These are phyloP conservation scores for Strix aluco DNA, from an alignment of 2,113 vertebrate genomes.

Conservation along the genomic window DNA sequence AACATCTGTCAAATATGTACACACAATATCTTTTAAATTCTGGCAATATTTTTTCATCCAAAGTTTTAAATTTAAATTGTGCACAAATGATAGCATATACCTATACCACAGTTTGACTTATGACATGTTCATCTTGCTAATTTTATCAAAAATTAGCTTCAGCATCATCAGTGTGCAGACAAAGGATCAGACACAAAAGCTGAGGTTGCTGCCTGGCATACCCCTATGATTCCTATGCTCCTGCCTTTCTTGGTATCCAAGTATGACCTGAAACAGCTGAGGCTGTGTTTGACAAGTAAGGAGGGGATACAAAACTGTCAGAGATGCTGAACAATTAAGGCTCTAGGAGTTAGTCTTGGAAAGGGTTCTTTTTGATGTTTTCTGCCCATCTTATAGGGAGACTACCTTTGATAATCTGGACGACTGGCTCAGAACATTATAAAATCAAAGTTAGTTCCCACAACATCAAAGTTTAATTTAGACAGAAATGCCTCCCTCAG, in stretches of 20 bases:
- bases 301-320: neutral
- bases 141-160: neutral
- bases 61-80: neutral
- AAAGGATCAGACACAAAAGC: neutral
- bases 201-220: neutral
- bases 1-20: neutral
- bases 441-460: conserved; percentile 58
- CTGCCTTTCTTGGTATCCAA: neutral
- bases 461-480: conserved; percentile 55
- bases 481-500: conserved; percentile 47
- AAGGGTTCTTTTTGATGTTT: conserved; percentile 34
- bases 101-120: neutral
- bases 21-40: neutral
- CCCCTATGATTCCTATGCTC: neutral
- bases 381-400: neutral
- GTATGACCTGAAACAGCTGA: neutral
- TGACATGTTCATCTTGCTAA: neutral
- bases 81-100: neutral
- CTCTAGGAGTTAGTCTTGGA: neutral
- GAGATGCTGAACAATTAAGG: conserved; percentile 32
- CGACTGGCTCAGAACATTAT: conserved; percentile 11
- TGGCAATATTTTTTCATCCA: neutral
- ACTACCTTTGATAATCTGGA: conserved; percentile 47
- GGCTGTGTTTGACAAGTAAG: neutral
- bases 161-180: neutral